Base-by-base conservation (phyloP, 1,140 invertebrate genomes). In the Belonocnema kinseyi region DNA sequence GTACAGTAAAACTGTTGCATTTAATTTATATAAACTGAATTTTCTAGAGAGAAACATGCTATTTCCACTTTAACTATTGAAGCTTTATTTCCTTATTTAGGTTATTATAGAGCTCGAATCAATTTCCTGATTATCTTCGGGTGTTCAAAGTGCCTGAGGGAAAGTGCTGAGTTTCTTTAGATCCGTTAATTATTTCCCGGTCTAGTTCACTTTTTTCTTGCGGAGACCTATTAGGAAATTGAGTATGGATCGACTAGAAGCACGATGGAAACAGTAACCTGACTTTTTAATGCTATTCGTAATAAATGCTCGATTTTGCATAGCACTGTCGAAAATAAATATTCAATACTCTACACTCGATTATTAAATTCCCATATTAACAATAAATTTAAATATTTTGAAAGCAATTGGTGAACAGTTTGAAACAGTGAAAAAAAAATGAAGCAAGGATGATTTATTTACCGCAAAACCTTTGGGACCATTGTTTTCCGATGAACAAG, bases 161-260 rank as follows among this genome's bases (percentile, higher is more conserved):
- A 54, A 54, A 54, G 53, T 54, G 53, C 53, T 6, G 53, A 54
- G 17, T 54, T 54, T 54, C 53, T 19, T 54, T 17, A 54, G 53
- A 54, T 54, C 17, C 16, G 16, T 54, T 54, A 19, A 19, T 54
- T 54, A 54, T 19, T 54, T 54, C n/a, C 17, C n/a, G 53, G 53
- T 54, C 53, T 54, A 54, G 53, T 54, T 54, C 16, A 54, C n/a
- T 54, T 54, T 54, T 54, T 54, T 54, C 53, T 54, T 54, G 53
- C n/a, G 17, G 16, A 19, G 53, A 17, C 53, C 53, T 11, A 54
- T 54, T 54, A 54, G 53, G n/a, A 54, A 54, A 54, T 54, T 54
- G 53, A 54, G 53, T 54, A 54, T 54, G 53, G 53, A 54, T 54
- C 53, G 53, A 19, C n/a, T 54, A 54, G 17, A 17, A 17, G 53